phyloP scores from a whole-genome alignment of 2,113 vertebrate species.

The Cairina moschata region DNA sequence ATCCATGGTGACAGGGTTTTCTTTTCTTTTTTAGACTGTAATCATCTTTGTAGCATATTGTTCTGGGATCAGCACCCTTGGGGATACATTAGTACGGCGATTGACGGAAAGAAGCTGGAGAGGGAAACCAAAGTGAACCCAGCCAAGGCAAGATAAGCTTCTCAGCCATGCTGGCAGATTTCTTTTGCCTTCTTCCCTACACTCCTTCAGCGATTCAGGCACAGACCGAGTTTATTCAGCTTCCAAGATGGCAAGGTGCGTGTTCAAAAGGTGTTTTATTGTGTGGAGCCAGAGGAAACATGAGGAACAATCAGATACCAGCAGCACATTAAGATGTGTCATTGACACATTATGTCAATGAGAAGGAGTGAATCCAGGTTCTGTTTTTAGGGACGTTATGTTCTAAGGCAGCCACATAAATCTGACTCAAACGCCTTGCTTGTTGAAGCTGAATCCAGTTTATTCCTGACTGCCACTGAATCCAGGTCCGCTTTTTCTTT shows the following conservation, averaged over 20 bases:
- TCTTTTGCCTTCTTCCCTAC: not conserved
- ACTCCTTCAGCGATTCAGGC: not conserved
- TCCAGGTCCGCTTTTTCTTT: constrained; percentile 34
- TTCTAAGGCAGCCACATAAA: constrained; percentile 5
- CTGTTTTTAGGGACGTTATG: constrained; percentile 11
- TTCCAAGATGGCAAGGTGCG: not conserved
- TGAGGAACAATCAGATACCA: constrained; percentile 9
- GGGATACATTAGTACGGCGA: not conserved
- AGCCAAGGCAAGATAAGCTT: constrained; percentile 47
- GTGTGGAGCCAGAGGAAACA: constrained; percentile 17
- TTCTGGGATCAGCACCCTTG: constrained; percentile 40
- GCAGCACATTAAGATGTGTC: constrained; percentile 13
- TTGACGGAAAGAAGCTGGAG: constrained; percentile 20
- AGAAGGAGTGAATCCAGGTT: constrained; percentile 30
- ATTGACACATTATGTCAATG: constrained; percentile 9
- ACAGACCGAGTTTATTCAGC: constrained; percentile 2
- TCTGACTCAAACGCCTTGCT: not conserved
- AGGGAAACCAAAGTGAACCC: not conserved
- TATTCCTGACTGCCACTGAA: not conserved
- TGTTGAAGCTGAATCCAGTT: not conserved
- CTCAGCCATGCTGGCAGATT: not conserved
- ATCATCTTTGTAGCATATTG: constrained; percentile 60
- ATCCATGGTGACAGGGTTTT: constrained; percentile 45
- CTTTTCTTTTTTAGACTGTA: constrained; percentile 60
- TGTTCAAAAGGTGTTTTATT: constrained; percentile 42